Base-by-base conservation (phyloP, 2,113 vertebrate species). In the Puma concolor region DNA sequence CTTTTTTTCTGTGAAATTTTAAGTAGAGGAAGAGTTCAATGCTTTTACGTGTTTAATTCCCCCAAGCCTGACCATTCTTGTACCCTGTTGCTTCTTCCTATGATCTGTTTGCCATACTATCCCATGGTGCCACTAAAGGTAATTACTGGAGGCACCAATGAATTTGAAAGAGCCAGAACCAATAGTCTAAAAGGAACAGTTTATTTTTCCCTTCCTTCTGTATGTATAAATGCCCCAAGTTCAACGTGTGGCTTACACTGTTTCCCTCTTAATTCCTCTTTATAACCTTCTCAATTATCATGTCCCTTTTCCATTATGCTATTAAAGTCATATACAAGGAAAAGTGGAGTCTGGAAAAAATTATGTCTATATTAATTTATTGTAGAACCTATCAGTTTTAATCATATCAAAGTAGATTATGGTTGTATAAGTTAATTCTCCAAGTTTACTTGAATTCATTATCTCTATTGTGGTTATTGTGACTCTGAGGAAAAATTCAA, bases 381-480 rank as follows among this genome's bases (percentile, higher is more conserved):
- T 94, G 4, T 52, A 89, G 16, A 88, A 0, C 3, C 19, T 69
- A 0, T 69, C 41, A 80, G 21, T 69, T 92, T 92, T 38, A 72
- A 72, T 90, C 33, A 69, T 50, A 54, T 79, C 48, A 87, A 94
- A 96, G 29, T 69, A 83, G n/a, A 77, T 54, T 64, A 84, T 74
- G 54, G 87, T 84, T 97, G 54, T 76, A 69, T 69, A 84, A 9
- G 38, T 92, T 87, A 89, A 87, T 90, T 96, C 13, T 90, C 69
- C 87, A 83, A 94, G 87, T 66, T 92, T 63, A 86, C 31, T 95
- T 77, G 77, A 94, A 93, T 96, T 92, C 19, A 44, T 95, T 93
- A 92, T 64, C 12, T 77, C 17, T 87, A 3, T 77, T 57, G 36
- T 71, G 17, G 17, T 90, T 85, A 93, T 31, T 95, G 5, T 69